Evolutionary conservation across 2,113 vertebrate species (phyloP).

Genomic region (Mola mola): DNA sequence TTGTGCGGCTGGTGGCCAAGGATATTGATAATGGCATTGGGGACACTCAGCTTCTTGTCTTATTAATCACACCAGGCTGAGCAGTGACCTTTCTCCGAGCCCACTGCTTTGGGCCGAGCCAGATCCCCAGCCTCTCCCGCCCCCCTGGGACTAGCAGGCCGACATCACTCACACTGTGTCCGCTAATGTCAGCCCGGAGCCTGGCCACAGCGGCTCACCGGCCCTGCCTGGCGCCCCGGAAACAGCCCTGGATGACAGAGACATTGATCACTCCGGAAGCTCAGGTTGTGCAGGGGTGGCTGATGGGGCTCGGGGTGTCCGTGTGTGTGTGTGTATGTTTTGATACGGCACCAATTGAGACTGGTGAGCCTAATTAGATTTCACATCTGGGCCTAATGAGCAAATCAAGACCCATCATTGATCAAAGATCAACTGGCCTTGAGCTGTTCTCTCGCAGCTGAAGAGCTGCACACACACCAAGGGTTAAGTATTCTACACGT

Average conservation of each 20-base stretch:
- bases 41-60: conserved; percentile 84
- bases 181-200: conserved; percentile 82
- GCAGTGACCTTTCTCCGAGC: conserved; percentile 82
- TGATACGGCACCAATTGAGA: conserved; percentile 61
- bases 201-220: conserved; percentile 66
- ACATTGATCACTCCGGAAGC: conserved; percentile 87
- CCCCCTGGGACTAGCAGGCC: conserved; percentile 64
- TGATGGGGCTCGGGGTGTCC: not conserved
- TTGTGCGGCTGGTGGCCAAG: conserved; percentile 57
- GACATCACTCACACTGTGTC: conserved; percentile 84
- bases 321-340: conserved; percentile 42
- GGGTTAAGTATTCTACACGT: no score
- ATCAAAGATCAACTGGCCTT: conserved; percentile 69
- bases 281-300: conserved; percentile 52
- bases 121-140: conserved; percentile 56
- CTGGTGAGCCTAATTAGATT: conserved; percentile 68
- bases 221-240: conserved; percentile 62
- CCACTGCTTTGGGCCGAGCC: conserved; percentile 73
- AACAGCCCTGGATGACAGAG: conserved; percentile 70
- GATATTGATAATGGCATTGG: conserved; percentile 81
- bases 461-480: no score
- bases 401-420: conserved; percentile 71
- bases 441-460: conserved; percentile 52
- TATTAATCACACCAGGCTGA: conserved; percentile 90
- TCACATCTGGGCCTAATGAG: conserved; percentile 76